Evolutionary conservation across 2,888 invertebrate species (phyloP).

Genomic region (Pollenia labialis): DNA sequence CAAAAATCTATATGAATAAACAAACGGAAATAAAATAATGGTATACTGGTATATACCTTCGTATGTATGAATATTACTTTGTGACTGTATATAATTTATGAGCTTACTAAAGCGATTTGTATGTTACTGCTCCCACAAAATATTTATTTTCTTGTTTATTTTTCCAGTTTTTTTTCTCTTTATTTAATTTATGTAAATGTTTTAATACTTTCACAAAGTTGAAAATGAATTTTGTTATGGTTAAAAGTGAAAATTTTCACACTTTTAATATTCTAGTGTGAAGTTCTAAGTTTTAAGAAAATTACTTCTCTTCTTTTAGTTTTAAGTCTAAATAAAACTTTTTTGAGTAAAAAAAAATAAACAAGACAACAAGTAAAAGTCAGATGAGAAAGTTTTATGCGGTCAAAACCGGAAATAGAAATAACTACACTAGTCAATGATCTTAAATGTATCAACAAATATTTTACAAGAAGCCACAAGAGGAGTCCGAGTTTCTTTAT

Average conservation of each 20-base stretch:
- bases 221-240: constrained; percentile 81
- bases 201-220: constrained; percentile 50
- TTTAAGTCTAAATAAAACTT: constrained; percentile 47
- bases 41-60: neutral
- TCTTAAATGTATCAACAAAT: neutral
- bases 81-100: neutral
- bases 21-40: constrained; percentile 42
- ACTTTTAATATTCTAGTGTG: constrained; percentile 76
- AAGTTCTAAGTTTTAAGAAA: constrained; percentile 75
- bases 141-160: neutral
- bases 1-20: constrained; percentile 31
- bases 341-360: constrained; percentile 32
- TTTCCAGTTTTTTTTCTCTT: constrained; percentile 34
- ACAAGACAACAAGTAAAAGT: constrained; percentile 30
- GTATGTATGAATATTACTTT: neutral
- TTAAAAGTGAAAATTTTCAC: constrained; percentile 81
- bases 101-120: constrained; percentile 10
- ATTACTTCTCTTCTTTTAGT: constrained; percentile 21
- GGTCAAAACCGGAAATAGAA: constrained; percentile 21
- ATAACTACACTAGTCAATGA: neutral
- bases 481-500: neutral
- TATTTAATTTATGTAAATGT: constrained; percentile 1
- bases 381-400: neutral
- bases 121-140: constrained; percentile 12
- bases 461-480: neutral